These are phyloP conservation scores for Dicrostonyx torquatus DNA, from an alignment of 2,797 vertebrate genomes.

Conservation along the genomic window DNA sequence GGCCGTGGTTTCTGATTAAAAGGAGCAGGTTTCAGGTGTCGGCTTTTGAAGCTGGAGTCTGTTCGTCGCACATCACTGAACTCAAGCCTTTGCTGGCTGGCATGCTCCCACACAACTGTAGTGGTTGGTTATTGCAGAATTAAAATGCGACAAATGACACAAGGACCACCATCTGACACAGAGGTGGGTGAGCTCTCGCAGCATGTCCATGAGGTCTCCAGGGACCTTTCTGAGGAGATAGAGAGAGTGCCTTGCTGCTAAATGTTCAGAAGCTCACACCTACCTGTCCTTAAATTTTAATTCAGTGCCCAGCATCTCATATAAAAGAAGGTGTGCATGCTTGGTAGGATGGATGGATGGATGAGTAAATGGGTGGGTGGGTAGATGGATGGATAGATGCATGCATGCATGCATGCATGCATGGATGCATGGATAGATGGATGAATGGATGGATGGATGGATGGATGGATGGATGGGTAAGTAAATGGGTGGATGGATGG, in stretches of 20 bases:
- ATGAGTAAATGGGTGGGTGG: not conserved
- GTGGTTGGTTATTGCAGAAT: not conserved
- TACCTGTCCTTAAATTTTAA: not conserved
- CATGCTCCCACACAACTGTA: not conserved
- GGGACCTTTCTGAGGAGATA: not conserved
- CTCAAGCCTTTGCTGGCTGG: not conserved
- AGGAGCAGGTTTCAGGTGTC: not conserved
- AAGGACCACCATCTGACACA: not conserved
- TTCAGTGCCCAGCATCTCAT: not conserved
- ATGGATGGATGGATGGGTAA: not conserved
- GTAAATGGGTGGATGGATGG: not conserved
- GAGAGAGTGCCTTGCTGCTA: not conserved
- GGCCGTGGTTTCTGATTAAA: not conserved
- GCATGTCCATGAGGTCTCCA: not conserved
- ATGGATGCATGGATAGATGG: not conserved
- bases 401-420: not conserved
- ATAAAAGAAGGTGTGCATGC: not conserved
- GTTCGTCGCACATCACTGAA: not conserved
- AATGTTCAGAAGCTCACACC: not conserved
- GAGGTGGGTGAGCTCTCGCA: not conserved
- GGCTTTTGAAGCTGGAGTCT: not conserved
- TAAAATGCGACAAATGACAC: not conserved
- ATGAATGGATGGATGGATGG: accelerated
- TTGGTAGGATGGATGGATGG: not conserved
- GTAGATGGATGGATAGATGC: not conserved